phyloP scores from a whole-genome alignment of 2,888 invertebrate genomes.

The Plutella xylostella region DNA sequence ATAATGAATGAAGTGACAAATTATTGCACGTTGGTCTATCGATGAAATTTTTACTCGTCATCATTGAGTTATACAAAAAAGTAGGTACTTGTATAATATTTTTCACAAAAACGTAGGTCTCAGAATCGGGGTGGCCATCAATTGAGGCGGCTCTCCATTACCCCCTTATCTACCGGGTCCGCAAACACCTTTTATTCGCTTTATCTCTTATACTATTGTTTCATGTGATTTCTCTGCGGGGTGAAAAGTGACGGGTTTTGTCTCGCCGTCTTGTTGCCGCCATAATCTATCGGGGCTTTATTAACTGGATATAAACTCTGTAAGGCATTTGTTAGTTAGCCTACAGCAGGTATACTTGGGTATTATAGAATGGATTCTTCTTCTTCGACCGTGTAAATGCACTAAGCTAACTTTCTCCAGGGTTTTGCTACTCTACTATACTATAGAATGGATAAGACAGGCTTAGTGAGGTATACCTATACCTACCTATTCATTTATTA shows the following conservation, averaged over 20 bases:
- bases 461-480: too few species aligned
- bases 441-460: too few species aligned
- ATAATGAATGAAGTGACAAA: too few species aligned
- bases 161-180: constrained; percentile 11
- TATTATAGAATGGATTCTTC: too few species aligned
- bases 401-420: too few species aligned
- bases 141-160: constrained; percentile 3
- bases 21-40: too few species aligned
- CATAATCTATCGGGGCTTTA: neutral
- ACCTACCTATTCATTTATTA: too few species aligned
- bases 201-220: constrained; percentile 39
- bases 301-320: too few species aligned
- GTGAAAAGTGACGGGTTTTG: constrained; percentile 26
- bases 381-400: too few species aligned
- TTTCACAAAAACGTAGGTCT: neutral
- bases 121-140: constrained; percentile 1
- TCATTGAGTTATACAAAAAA: neutral
- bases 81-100: neutral
- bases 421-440: too few species aligned
- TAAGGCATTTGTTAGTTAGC: too few species aligned
- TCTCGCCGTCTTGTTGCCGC: constrained; percentile 16
- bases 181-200: constrained; percentile 27
- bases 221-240: constrained; percentile 32
- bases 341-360: too few species aligned
- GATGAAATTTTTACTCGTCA: neutral